Evolutionary conservation across 1,140 invertebrate species (phyloP), one percentile per base, ranked within the genome.

Genomic region (Dryas iulia): DNA sequence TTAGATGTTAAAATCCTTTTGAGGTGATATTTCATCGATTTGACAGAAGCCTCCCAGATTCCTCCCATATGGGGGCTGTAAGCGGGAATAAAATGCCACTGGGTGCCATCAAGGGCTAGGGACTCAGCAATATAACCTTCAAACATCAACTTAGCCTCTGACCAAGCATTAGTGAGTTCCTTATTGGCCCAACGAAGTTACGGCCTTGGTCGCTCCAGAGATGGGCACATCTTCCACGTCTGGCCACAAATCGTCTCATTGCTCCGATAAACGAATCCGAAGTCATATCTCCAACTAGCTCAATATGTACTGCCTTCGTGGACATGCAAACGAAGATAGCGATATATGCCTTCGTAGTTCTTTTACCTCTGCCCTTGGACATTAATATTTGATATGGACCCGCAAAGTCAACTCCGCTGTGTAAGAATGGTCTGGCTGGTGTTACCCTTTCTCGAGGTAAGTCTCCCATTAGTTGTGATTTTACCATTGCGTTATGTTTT

Each of bases 381-480:
- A 62, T 62, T 30, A 68, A 6, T 0, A 58, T 12, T 11, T 70
- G 63, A 23, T 58, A 69, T 10, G 63, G 67, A 6, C 68, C 68
- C 6, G 26, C 26, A 28, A 28, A 28, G 26, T 28, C 26, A 28
- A 28, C 67, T 6, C 59, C 63, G 8, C 26, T 26, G 14, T 66
- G 24, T 10, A 24, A n/a, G 58, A 70, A 70, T 14, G 72, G 62
- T 1, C 72, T 24, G 1, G 62, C 28, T 39, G 72, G 67, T n/a
- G 64, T 67, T 2, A 63, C 63, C 7, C 67, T 47, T 10, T 23
- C 53, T 2, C 35, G 18, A 4, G 72, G 72, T 56, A 73, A 31
- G 28, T 67, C 67, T 25, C 67, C 72, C 72, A 67, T 73, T 0
- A 73, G n/a, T 59, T 73, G 67, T 11, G 53, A 25, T 28, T 28